Conservation (phyloP, 2,888 invertebrate genomes). For the Sesamia inferens region DNA sequence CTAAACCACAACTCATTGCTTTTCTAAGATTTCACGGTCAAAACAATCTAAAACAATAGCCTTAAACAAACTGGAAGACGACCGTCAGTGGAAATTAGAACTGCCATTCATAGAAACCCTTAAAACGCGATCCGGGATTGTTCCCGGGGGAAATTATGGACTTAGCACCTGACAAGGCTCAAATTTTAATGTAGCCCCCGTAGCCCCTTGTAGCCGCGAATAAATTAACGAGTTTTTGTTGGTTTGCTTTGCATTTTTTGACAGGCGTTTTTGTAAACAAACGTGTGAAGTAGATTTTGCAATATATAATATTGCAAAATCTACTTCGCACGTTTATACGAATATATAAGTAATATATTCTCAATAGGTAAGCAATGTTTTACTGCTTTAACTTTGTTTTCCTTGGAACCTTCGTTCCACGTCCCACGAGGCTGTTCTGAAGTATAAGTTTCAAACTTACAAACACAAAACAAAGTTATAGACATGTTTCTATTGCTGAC, state of each 20-base stretch:
- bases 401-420: not conserved
- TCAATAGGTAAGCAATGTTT: constrained; percentile 4
- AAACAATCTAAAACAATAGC: constrained; percentile 66
- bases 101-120: constrained; percentile 86
- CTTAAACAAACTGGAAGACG: constrained; percentile 69
- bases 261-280: constrained; percentile 62
- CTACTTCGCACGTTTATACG: too few relatives aligned
- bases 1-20: constrained; percentile 24
- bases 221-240: constrained; percentile 84
- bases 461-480: not conserved
- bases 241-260: constrained; percentile 70
- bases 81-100: constrained; percentile 83
- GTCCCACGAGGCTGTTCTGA: not conserved
- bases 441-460: not conserved
- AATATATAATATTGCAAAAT: too few relatives aligned
- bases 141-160: constrained; percentile 89
- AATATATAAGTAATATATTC: not conserved
- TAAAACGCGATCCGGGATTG: constrained; percentile 87
- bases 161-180: constrained; percentile 89
- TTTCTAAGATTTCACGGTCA: constrained; percentile 73
- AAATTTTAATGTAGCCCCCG: constrained; percentile 87
- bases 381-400: not conserved
- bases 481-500: not conserved
- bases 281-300: constrained; percentile 10
- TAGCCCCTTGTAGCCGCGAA: constrained; percentile 79